Evolutionary conservation across 2,113 vertebrate species (phyloP).

Genomic region (Zosterops borbonicus): DNA sequence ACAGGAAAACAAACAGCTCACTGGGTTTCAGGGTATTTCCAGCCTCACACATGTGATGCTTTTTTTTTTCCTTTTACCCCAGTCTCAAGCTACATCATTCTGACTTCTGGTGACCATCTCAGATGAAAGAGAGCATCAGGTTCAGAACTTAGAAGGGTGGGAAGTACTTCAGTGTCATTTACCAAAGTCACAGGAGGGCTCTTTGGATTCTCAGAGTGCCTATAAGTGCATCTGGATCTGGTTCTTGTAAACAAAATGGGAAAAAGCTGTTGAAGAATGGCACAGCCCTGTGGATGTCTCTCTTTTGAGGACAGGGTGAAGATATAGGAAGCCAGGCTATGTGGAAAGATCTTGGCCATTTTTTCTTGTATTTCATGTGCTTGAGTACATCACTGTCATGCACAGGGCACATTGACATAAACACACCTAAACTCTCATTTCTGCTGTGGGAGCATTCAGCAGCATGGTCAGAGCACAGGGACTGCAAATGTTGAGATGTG

Average conservation of each 20-base stretch:
- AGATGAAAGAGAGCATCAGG: not conserved
- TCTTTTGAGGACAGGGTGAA: not conserved
- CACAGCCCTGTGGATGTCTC: not conserved
- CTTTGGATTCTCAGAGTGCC: not conserved
- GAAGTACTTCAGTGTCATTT: not conserved
- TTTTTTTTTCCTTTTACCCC: not conserved
- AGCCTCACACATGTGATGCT: not conserved
- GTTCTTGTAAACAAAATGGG: not conserved
- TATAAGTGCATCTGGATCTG: not conserved
- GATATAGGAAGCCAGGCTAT: not conserved
- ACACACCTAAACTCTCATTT: not conserved
- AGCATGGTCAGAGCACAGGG: not conserved
- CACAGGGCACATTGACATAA: not conserved
- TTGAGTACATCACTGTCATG: not conserved
- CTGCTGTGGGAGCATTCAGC: not conserved
- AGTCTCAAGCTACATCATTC: not conserved
- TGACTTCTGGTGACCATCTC: not conserved
- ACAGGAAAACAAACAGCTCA: slow-evolving; percentile 22
- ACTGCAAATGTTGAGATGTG: not conserved
- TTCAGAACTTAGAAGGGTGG: not conserved
- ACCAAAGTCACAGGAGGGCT: not conserved
- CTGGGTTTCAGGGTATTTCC: not conserved
- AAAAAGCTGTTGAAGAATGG: not conserved
- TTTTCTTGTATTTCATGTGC: not conserved
- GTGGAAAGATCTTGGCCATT: not conserved